These are phyloP conservation scores for Haliclystus octoradiatus DNA, from an alignment of 30 jellyfish, hydroid and myxozoan genomes.

Conservation along the genomic window DNA sequence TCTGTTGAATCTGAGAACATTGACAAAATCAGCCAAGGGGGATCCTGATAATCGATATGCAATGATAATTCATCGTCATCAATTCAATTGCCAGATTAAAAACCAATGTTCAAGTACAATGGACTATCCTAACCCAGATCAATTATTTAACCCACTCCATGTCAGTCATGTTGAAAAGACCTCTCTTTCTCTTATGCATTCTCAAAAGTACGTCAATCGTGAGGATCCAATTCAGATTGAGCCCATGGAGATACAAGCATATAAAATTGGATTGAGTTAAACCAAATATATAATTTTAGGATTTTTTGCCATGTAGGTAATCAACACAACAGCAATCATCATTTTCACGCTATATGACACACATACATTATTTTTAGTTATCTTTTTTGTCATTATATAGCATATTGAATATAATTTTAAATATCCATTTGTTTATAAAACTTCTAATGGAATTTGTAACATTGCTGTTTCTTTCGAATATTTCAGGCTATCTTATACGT, in stretches of 20 bases:
- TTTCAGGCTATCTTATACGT: too few relatives aligned
- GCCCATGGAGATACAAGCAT: conserved; percentile 90
- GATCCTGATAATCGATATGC: conserved; percentile 55
- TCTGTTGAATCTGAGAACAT: conserved; percentile 59
- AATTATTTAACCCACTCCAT: conserved; percentile 46
- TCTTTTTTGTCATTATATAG: too few relatives aligned
- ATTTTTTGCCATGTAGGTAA: too few relatives aligned
- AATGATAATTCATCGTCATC: conserved; percentile 56
- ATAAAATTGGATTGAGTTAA: conserved; percentile 44
- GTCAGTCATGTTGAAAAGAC: conserved; percentile 45
- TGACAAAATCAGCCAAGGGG: conserved; percentile 19
- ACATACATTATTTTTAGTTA: too few relatives aligned
- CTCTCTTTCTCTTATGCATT: conserved; percentile 69
- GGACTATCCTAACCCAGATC: too few relatives aligned
- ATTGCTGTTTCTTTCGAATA: too few relatives aligned
- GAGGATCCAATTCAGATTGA: conserved; percentile 13
- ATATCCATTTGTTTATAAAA: too few relatives aligned
- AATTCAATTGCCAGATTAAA: conserved; percentile 64
- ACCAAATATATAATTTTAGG: too few relatives aligned
- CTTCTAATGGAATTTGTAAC: too few relatives aligned
- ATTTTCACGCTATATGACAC: too few relatives aligned
- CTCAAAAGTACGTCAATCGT: conserved; percentile 11
- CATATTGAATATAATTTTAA: too few relatives aligned
- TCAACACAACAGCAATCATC: too few relatives aligned
- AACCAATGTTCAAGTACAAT: conserved; percentile 35